phyloP scores from a whole-genome alignment of 2,113 vertebrate species.

The Aspiorhynchus laticeps region DNA sequence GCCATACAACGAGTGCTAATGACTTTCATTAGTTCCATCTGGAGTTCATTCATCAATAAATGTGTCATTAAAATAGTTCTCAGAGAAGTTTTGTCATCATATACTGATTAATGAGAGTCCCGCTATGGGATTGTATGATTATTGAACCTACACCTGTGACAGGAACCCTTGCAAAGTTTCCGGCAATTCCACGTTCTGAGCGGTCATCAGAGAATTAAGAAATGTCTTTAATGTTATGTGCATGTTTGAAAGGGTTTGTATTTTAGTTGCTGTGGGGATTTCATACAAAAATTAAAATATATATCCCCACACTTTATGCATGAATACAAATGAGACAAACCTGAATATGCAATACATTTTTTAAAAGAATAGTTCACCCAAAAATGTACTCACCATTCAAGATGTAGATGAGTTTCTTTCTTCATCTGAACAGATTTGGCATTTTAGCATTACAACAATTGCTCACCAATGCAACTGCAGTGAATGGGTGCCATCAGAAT shows the following conservation, averaged over 20 bases:
- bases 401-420: neutral
- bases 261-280: neutral
- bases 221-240: neutral
- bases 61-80: neutral
- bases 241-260: neutral
- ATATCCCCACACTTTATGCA: neutral
- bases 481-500: neutral
- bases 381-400: neutral
- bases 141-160: neutral
- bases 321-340: neutral
- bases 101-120: conserved; percentile 7
- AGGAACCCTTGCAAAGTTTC: neutral
- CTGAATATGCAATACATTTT: neutral
- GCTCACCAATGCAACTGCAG: neutral
- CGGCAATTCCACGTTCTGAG: neutral
- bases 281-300: neutral
- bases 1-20: conserved; percentile 4
- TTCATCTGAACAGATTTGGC: neutral
- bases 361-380: neutral
- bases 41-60: conserved; percentile 2
- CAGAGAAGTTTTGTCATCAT: neutral
- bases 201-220: neutral
- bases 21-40: conserved; percentile 19
- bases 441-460: neutral
- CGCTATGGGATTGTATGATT: neutral